A percentile compares a stretch with the other conserved stretches of the same genome.
Evolutionary conservation across 2,113 vertebrate genomes (phyloP).

Genomic region (Tetrao urogallus): DNA sequence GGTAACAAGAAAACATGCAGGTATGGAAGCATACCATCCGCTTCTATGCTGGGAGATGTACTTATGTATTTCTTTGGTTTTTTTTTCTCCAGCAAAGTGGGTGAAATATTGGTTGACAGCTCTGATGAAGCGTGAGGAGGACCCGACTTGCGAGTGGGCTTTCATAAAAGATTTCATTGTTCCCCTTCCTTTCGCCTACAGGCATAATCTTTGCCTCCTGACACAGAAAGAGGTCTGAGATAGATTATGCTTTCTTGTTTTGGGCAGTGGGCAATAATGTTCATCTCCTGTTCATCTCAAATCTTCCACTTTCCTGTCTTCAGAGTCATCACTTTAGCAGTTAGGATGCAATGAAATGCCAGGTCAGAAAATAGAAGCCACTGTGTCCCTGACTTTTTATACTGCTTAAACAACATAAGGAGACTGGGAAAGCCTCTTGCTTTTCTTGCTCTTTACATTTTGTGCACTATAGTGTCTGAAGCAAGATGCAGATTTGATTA

Average conservation of each 20-base stretch:
- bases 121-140: neutral
- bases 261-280: rapidly evolving
- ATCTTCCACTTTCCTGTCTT: neutral
- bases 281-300: neutral
- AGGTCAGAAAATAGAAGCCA: neutral
- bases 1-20: neutral
- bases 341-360: neutral
- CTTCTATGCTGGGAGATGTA: neutral
- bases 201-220: neutral
- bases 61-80: neutral
- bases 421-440: neutral
- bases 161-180: neutral
- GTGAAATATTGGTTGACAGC: neutral
- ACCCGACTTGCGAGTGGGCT: neutral
- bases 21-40: neutral
- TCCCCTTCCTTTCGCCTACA: neutral
- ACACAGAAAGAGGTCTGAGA: neutral
- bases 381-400: neutral
- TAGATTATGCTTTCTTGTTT: neutral
- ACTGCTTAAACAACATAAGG: neutral
- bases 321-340: rapidly evolving
- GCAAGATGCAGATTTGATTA: neutral
- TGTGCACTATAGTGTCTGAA: neutral
- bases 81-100: neutral
- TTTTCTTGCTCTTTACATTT: neutral